Percentiles rank a stretch among this genome's conserved stretches.
Evolutionary conservation across 1,140 invertebrate species (phyloP).

Genomic region (Tetragonula clypearis): DNA sequence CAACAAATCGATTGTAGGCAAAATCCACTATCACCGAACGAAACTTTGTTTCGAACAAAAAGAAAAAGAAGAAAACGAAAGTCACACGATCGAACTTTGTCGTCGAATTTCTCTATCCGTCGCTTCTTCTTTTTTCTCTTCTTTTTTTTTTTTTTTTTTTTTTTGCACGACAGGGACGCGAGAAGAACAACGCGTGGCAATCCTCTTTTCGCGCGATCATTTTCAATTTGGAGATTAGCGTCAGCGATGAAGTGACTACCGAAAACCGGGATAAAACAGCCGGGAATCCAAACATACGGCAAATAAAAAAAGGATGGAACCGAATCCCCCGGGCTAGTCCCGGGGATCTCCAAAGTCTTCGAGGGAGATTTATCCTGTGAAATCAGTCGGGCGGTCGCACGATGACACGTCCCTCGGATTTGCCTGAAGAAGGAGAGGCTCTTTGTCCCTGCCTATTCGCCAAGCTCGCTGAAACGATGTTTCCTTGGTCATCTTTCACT

Average conservation of each 20-base stretch:
- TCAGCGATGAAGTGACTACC: slow-evolving; percentile 18
- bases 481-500: slow-evolving; percentile 36
- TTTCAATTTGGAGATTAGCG: slow-evolving; percentile 27
- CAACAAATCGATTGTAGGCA: not conserved
- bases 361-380: slow-evolving; percentile 53
- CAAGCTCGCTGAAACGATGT: slow-evolving; percentile 19
- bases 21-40: not conserved
- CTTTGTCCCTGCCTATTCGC: slow-evolving; percentile 39
- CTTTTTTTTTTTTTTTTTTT: too few species aligned
- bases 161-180: not conserved
- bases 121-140: not conserved
- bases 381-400: slow-evolving; percentile 51
- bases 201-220: not conserved
- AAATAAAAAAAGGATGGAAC: slow-evolving; percentile 33
- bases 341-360: slow-evolving; percentile 46
- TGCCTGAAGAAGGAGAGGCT: slow-evolving; percentile 27
- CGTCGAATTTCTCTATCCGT: not conserved
- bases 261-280: slow-evolving; percentile 44
- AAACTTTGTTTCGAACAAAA: not conserved
- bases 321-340: slow-evolving; percentile 44
- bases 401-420: slow-evolving; percentile 55
- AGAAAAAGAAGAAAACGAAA: not conserved
- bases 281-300: slow-evolving; percentile 38
- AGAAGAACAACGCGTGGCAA: not conserved
- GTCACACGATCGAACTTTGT: not conserved